Evolutionary conservation across 2,888 invertebrate species (phyloP).

Genomic region (Synergus japonicus): DNA sequence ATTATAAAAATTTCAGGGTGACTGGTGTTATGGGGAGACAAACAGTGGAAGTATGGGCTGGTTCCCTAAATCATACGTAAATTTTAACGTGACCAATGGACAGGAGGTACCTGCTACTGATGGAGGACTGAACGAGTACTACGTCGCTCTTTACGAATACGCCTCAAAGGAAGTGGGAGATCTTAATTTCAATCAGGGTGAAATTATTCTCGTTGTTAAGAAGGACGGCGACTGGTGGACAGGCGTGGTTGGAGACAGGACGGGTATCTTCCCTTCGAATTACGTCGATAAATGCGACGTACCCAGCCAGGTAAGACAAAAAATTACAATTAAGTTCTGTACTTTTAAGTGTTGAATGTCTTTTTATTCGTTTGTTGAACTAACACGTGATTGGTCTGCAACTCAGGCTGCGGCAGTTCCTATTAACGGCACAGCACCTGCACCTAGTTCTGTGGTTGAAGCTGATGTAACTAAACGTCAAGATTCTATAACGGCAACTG

Average conservation of each 20-base stretch:
- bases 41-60: conserved; percentile 79
- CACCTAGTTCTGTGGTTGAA: conserved; percentile 32
- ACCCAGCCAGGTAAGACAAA: conserved; percentile 65
- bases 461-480: conserved; percentile 41
- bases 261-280: conserved; percentile 98
- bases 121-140: conserved; percentile 84
- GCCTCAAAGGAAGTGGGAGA: conserved; percentile 94
- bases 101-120: conserved; percentile 58
- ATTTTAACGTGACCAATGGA: conserved; percentile 62
- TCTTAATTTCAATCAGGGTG: conserved; percentile 90
- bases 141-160: conserved; percentile 94
- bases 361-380: not conserved
- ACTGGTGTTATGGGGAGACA: conserved; percentile 83
- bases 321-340: not conserved
- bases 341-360: conserved; percentile 13
- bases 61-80: conserved; percentile 82
- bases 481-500: conserved; percentile 35
- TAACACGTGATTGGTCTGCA: not conserved
- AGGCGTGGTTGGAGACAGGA: conserved; percentile 88
- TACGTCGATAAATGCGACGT: conserved; percentile 89
- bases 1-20: conserved; percentile 74
- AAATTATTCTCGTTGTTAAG: conserved; percentile 91
- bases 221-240: conserved; percentile 99
- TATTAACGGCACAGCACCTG: conserved; percentile 45
- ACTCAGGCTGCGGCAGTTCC: conserved; percentile 11